These are phyloP conservation scores for Macrotrachela quadricornifera DNA, from an alignment of 1,140 invertebrate genomes.

Conservation along the genomic window DNA sequence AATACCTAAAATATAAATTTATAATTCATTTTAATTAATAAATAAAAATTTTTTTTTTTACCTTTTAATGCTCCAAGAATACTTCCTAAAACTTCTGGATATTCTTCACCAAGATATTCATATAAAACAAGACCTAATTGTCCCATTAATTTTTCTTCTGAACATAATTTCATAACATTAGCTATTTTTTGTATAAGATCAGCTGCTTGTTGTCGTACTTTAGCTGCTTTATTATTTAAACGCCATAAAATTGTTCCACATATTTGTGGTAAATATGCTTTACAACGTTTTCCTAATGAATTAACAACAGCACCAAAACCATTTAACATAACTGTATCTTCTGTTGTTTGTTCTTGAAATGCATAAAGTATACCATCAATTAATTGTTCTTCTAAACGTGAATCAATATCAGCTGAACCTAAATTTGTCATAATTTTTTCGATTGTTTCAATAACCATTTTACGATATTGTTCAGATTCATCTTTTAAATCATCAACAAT, in stretches of 20 bases:
- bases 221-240: constrained; percentile 96
- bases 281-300: constrained; percentile 82
- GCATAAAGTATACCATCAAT: constrained; percentile 98
- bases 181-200: constrained; percentile 95
- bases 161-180: constrained; percentile 96
- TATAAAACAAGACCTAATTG: constrained; percentile 97
- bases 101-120: constrained; percentile 97
- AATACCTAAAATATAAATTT: constrained; percentile 43
- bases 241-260: constrained; percentile 98
- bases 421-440: constrained; percentile 93
- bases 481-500: constrained; percentile 98
- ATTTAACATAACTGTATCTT: constrained; percentile 99
- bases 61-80: constrained; percentile 88
- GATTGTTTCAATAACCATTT: constrained; percentile 99
- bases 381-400: constrained; percentile 83
- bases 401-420: constrained; percentile 90
- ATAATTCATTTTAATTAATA: too few relatives aligned
- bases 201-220: constrained; percentile 94
- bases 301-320: constrained; percentile 98
- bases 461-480: constrained; percentile 96
- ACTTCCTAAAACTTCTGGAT: constrained; percentile 92
- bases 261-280: constrained; percentile 94
- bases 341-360: constrained; percentile 97
- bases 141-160: constrained; percentile 81
- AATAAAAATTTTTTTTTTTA: constrained; percentile 46